phyloP scores from a whole-genome alignment of 2,888 invertebrate species.

The Pachydiplax longipennis region DNA sequence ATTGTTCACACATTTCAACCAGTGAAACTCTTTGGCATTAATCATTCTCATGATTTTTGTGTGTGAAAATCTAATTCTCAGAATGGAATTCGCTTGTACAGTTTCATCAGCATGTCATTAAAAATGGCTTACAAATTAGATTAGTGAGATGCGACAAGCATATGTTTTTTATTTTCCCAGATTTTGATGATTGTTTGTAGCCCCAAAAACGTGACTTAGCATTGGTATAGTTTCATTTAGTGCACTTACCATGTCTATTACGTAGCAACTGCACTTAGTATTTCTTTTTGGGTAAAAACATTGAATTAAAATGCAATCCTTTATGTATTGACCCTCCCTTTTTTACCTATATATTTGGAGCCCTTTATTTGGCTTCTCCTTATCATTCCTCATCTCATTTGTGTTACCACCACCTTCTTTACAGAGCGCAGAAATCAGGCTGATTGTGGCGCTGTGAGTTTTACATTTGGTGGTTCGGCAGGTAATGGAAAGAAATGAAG shows the following conservation, averaged over 20 bases:
- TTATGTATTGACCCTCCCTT: neutral
- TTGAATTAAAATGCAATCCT: neutral
- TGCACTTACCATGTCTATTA: neutral
- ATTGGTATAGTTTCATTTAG: neutral
- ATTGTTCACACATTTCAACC: neutral
- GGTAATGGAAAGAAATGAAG: slow-evolving; percentile 61
- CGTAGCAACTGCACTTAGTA: neutral
- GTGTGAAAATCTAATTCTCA: neutral
- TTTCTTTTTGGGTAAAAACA: neutral
- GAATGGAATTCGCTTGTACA: neutral
- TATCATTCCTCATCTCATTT: slow-evolving; percentile 36
- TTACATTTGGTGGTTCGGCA: slow-evolving; percentile 75
- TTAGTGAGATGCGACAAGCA: neutral
- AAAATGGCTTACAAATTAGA: neutral
- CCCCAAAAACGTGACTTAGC: neutral
- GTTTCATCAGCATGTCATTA: neutral
- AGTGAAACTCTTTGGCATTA: neutral
- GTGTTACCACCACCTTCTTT: slow-evolving; percentile 47
- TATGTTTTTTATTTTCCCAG: neutral
- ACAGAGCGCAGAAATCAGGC: slow-evolving; percentile 53
- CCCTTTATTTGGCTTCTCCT: slow-evolving; percentile 14
- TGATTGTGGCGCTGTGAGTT: slow-evolving; percentile 65
- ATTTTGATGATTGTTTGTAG: neutral
- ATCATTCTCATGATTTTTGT: neutral
- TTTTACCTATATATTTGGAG: slow-evolving; percentile 18